Percentiles rank a stretch among this genome's conserved stretches.
These are phyloP conservation scores for Cossypha polioptera DNA, from an alignment of 2,797 vertebrate genomes.

Conservation along the genomic window DNA sequence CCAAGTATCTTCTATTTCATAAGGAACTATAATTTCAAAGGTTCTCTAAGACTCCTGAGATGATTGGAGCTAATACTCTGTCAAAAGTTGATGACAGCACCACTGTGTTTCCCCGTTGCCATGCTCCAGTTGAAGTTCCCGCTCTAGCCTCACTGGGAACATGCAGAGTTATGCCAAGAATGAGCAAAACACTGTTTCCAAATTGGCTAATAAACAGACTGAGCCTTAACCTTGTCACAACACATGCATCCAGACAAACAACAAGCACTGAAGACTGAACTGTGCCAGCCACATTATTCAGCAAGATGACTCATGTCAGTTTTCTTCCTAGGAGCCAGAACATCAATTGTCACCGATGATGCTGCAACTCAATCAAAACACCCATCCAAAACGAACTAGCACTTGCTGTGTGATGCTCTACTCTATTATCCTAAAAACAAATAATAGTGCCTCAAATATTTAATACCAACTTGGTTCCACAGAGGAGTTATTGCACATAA, in stretches of 20 bases:
- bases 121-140: not conserved
- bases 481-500: not conserved
- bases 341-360: not conserved
- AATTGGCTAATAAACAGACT: conserved; percentile 41
- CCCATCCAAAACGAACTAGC: not conserved
- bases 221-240: not conserved
- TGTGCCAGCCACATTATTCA: not conserved
- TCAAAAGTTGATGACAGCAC: not conserved
- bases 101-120: conserved; percentile 2
- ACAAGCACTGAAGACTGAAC: not conserved
- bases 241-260: not conserved
- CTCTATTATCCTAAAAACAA: conserved; percentile 9
- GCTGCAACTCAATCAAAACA: conserved; percentile 22
- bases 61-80: not conserved
- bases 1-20: not conserved
- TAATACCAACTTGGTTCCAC: not conserved
- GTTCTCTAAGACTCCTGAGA: not conserved
- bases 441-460: not conserved
- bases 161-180: not conserved
- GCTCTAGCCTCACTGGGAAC: conserved; percentile 32
- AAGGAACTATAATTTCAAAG: not conserved
- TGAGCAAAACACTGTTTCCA: conserved; percentile 55
- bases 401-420: not conserved
- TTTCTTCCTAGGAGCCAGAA: not conserved
- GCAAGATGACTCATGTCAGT: not conserved